phyloP scores from a whole-genome alignment of 2,113 vertebrate species.

The Aspiorhynchus laticeps region DNA sequence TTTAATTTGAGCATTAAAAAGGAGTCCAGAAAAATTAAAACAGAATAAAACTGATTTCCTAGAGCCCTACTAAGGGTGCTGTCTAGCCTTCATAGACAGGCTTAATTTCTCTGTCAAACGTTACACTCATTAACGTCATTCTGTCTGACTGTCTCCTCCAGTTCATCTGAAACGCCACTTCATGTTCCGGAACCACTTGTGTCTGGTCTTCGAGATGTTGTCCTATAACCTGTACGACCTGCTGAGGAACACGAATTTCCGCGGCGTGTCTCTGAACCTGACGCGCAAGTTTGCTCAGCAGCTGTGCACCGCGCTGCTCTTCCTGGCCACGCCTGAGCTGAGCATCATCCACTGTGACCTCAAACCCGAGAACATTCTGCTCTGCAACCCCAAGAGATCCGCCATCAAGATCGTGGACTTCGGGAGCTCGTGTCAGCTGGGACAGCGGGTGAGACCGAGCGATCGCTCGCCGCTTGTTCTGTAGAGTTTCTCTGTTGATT shows the following conservation, averaged over 20 bases:
- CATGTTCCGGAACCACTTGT: constrained; percentile 99
- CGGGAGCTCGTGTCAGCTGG: constrained; percentile 96
- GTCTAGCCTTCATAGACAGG: neutral
- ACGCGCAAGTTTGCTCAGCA: constrained; percentile 98
- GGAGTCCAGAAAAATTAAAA: no score
- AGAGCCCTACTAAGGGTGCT: no score
- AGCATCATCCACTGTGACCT: constrained; percentile 99
- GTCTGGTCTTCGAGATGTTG: constrained; percentile 99
- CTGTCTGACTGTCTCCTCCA: constrained; percentile 56
- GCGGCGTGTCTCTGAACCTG: constrained; percentile 95
- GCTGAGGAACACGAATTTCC: constrained; percentile 97
- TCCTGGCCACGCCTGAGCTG: constrained; percentile 97
- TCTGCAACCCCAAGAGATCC: constrained; percentile 98
- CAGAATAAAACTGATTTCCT: no score
- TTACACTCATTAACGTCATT: neutral
- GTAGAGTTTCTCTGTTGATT: no score
- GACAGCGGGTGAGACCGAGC: constrained; percentile 84
- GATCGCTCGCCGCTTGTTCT: neutral
- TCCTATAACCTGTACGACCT: constrained; percentile 98
- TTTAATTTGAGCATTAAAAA: no score
- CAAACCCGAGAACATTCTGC: constrained; percentile 98
- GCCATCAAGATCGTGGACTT: constrained; percentile 99
- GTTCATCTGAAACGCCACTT: constrained; percentile 99
- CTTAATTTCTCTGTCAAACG: neutral
- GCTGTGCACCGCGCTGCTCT: constrained; percentile 98